Base-by-base conservation (phyloP, 2,888 invertebrate genomes). In the Cataglyphis rosenhaueri region DNA sequence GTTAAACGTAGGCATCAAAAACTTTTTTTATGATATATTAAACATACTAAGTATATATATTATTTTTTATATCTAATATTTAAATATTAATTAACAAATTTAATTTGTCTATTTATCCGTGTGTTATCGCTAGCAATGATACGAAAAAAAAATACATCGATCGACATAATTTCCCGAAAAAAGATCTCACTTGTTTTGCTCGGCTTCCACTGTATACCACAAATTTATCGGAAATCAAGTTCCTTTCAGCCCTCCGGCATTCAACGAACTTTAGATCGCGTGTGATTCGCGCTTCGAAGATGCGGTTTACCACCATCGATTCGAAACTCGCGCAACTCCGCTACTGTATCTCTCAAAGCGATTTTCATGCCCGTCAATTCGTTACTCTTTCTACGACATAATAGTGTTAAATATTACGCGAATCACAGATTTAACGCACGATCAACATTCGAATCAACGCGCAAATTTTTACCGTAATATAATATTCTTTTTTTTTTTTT, bases 181-280 rank as follows among this genome's bases (percentile, higher is more conserved):
- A 15, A 65, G 75, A 79, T 70, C 55, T n/a, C 59, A 57, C 71
- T 59, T 68, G 78, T 57, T 76, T 82, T 48, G 41, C 12, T 18
- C 44, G 62, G 18, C 44, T 18, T 68, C 78, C 12, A 55, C 78
- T 82, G 87, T 71, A 75, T 83, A 59, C 71, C 48, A 44, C 73
- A 64, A 87, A 87, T 85, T 84, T 84, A 87, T 87, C 78, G 84
- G 74, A 61, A 87, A 85, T 87, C 87, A 82, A 70, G 82, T 85
- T 85, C 52, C 48, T 21, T 59, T 59, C 68, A 57, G 81, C 82
- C 82, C 59, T 75, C 66, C 75, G 76, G 75, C 82, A 52, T 61
- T 83, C 59, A 48, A 15, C 10, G 29, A 87, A 87, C 87, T 87
- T 85, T 66, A 32, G 41, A 66, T 79, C 81, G 25, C 64, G 66